Percentiles rank a stretch among this genome's conserved stretches.
These are phyloP conservation scores for Neolamprologus hecqui DNA, from an alignment of 2,113 vertebrate species.

Conservation along the genomic window DNA sequence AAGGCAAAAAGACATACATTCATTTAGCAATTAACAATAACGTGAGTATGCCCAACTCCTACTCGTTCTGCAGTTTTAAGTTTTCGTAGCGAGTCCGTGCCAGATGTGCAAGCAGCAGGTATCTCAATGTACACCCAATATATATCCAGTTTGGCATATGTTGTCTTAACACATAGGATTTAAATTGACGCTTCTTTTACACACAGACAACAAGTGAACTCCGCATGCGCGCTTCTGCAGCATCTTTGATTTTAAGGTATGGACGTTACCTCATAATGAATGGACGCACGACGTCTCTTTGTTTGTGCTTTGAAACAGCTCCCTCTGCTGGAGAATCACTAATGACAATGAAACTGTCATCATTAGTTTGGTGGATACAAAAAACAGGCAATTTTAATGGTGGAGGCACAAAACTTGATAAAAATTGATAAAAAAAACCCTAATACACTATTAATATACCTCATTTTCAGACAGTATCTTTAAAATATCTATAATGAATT, in stretches of 20 bases:
- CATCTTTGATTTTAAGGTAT: background rate
- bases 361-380: background rate
- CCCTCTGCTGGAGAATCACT: constrained; percentile 14
- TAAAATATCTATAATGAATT: background rate
- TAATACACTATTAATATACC: background rate
- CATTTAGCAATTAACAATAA: background rate
- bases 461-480: background rate
- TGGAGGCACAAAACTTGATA: background rate
- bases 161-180: background rate
- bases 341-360: background rate
- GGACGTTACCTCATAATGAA: constrained; percentile 10
- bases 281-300: background rate
- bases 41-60: background rate
- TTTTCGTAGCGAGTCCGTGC: background rate
- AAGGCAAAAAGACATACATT: background rate
- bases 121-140: background rate
- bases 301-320: background rate
- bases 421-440: rapidly evolving
- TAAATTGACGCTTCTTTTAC: background rate
- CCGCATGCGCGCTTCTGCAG: background rate
- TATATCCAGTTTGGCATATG: background rate
- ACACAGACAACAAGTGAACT: background rate
- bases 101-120: background rate
- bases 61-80: background rate
- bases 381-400: background rate